Base-by-base conservation (phyloP, 2,113 vertebrate genomes). In the Furnarius figulus region DNA sequence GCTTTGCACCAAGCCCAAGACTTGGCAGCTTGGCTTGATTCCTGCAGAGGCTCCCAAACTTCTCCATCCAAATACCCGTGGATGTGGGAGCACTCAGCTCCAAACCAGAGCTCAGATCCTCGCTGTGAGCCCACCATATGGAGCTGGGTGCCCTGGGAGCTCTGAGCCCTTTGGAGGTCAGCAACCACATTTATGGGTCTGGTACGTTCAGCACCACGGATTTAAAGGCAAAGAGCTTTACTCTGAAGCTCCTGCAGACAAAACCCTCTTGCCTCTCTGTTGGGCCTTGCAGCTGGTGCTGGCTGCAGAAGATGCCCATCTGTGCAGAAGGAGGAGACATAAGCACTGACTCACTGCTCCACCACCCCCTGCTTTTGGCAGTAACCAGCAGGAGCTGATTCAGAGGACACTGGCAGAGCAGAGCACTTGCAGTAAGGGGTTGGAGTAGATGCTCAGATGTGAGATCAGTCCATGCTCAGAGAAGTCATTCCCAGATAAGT, bases 151-250 rank as follows among this genome's bases (percentile, higher is more conserved):
- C 52, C 89, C 21, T 50, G 85, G 78, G 61, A 52, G 59, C 85
- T 89, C 59, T 23, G 8, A 59, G 9, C 66, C 75, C 89, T 49
- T 6, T 9, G 49, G 68, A 56, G 93, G 85, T 84, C 79, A 93
- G 86, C 90, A 91, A 40, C 71, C 44, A 8, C 52, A 89, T 66
- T 62, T 82, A 61, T 68, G 2, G 0, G 8, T 70, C 79, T 89
- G 79, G 79, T 90, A 61, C 40, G 10, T 70, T 59, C 5, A 14
- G 79, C 20, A 68, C 28, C 5, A 14, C 85, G 95, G 95, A 91
- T 95, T 87, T 91, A 81, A 97, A 93, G 58, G n/a, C 40, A 94
- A 85, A 67, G 88, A 92, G 88, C 85, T 95, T 71, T 81, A 72
- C 53, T 63, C 68, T 4, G 1, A 87, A 74, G 70, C 66, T 21